phyloP scores from a whole-genome alignment of 2,888 invertebrate species.

The Erpobdella octoculata region DNA sequence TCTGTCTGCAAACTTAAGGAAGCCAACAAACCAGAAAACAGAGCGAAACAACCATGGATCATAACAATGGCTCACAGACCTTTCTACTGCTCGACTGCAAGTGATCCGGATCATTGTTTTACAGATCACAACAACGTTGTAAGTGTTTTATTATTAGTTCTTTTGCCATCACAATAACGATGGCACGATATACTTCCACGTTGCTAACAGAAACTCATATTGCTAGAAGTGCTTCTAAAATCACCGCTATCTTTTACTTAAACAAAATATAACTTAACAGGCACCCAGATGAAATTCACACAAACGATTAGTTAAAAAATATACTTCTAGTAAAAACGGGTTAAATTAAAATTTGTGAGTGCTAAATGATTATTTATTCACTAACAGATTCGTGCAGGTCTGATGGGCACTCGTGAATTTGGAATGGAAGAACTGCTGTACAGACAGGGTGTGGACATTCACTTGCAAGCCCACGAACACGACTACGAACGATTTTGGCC shows the following conservation, averaged over 20 bases:
- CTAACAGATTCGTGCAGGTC: constrained; percentile 30
- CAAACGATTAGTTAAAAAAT: too few relatives aligned
- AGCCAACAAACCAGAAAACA: constrained; percentile 41
- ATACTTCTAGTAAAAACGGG: too few relatives aligned
- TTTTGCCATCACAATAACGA: not conserved
- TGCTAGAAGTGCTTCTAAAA: too few relatives aligned
- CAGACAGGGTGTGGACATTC: constrained; percentile 81
- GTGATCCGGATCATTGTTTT: constrained; percentile 34
- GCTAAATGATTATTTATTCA: too few relatives aligned
- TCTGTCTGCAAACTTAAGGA: too few relatives aligned
- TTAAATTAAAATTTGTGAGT: too few relatives aligned
- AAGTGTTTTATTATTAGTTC: not conserved
- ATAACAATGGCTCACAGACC: constrained; percentile 51
- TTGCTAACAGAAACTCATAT: too few relatives aligned
- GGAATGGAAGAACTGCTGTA: constrained; percentile 73
- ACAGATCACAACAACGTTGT: constrained; percentile 4
- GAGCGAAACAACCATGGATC: constrained; percentile 50
- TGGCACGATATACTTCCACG: too few relatives aligned
- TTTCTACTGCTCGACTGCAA: constrained; percentile 58
- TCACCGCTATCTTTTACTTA: too few relatives aligned
- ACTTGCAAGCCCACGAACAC: constrained; percentile 95
- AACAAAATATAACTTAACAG: too few relatives aligned
- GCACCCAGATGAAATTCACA: too few relatives aligned
- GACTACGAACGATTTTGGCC: constrained; percentile 93
- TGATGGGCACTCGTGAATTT: constrained; percentile 27